Evolutionary conservation across 2,888 invertebrate species (phyloP).

Genomic region (Mesorhabditis sp.): DNA sequence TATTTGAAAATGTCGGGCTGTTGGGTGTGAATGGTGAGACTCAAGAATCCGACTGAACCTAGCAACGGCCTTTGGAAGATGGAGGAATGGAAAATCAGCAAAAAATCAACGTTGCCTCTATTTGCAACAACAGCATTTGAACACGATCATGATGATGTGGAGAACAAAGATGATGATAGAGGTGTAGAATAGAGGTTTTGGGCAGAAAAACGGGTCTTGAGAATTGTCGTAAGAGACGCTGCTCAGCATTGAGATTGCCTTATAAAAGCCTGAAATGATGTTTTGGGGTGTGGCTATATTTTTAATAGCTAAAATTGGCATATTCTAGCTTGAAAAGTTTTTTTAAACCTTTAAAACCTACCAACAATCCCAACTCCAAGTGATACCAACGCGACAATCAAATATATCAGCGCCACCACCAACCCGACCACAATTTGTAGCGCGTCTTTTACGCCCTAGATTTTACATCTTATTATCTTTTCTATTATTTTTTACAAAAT

Average conservation of each 20-base stretch:
- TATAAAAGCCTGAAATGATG: conserved; percentile 32
- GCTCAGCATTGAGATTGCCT: conserved; percentile 33
- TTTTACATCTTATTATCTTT: too few relatives aligned
- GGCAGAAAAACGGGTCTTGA: conserved; percentile 31
- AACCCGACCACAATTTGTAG: conserved; percentile 40
- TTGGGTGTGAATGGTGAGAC: too few relatives aligned
- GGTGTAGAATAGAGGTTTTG: conserved; percentile 35
- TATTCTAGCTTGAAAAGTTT: too few relatives aligned
- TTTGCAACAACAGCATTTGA: conserved; percentile 42
- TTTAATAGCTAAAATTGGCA: too few relatives aligned
- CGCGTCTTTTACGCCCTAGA: conserved; percentile 19
- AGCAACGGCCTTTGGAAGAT: too few relatives aligned
- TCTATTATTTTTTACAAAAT: background rate
- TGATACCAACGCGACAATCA: conserved; percentile 28
- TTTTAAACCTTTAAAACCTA: conserved; percentile 9
- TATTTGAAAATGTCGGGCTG: too few relatives aligned
- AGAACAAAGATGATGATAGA: conserved; percentile 32
- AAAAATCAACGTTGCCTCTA: conserved; percentile 10
- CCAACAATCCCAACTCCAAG: conserved; percentile 34
- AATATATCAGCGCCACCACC: conserved; percentile 32
- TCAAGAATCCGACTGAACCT: too few relatives aligned
- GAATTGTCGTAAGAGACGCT: conserved; percentile 31
- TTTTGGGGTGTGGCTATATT: too few relatives aligned
- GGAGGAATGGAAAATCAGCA: too few relatives aligned
- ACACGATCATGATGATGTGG: conserved; percentile 36